Evolutionary conservation across 2,888 invertebrate genomes (phyloP).

Genomic region (Callyntrura guangdongensis): DNA sequence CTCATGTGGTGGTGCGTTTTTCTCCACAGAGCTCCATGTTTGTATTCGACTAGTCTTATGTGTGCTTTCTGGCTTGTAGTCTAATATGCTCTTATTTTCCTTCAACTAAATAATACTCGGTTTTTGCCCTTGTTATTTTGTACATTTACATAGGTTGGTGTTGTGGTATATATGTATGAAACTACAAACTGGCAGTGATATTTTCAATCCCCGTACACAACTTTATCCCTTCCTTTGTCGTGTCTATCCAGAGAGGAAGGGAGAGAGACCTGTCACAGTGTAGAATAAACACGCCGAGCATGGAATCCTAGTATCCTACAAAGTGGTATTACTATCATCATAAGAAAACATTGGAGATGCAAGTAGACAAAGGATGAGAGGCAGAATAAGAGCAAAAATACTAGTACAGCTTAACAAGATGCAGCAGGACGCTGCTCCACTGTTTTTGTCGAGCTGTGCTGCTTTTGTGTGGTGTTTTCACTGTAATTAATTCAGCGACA

Average conservation of each 20-base stretch:
- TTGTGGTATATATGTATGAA: constrained; percentile 1
- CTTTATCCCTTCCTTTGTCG: constrained; percentile 52
- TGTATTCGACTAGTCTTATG: neutral
- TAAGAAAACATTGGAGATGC: neutral
- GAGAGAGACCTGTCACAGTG: neutral
- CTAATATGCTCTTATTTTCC: neutral
- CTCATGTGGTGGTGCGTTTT: no score
- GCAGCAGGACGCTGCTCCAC: neutral
- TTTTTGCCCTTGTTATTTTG: constrained; percentile 35
- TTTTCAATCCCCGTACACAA: constrained; percentile 41
- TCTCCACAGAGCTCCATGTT: constrained; percentile 29
- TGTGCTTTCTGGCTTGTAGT: constrained; percentile 3
- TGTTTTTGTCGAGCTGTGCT: neutral
- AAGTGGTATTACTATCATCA: neutral
- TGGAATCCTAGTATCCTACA: neutral
- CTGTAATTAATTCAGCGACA: constrained; percentile 75
- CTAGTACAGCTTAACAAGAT: constrained; percentile 51
- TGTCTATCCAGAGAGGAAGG: neutral
- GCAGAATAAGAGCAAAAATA: neutral
- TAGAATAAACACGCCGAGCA: neutral
- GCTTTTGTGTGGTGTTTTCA: constrained; percentile 74
- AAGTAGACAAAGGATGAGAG: neutral
- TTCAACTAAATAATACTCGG: no score
- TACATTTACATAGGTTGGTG: neutral
- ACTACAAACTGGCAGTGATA: neutral